Evolutionary conservation across 2,113 vertebrate genomes (phyloP).

Genomic region (Crotalus tigris): DNA sequence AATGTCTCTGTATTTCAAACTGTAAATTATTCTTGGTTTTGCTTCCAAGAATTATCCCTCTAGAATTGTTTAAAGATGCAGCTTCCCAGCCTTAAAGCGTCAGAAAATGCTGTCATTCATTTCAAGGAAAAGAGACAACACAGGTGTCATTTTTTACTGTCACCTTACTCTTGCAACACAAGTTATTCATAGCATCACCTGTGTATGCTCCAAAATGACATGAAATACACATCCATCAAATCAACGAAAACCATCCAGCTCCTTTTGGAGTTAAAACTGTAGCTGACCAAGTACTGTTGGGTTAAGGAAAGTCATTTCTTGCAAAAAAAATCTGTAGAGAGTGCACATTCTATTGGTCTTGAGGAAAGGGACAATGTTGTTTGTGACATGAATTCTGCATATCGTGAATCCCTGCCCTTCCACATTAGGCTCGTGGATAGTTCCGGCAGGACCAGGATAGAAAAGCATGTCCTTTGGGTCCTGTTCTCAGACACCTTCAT

Average conservation of each 20-base stretch:
- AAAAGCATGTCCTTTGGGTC: not conserved
- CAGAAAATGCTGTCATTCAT: no score
- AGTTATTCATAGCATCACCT: not conserved
- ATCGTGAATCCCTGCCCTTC: not conserved
- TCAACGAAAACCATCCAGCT: not conserved
- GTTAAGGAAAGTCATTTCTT: not conserved
- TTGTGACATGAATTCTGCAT: not conserved
- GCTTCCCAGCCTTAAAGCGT: not conserved
- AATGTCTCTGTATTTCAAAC: no score
- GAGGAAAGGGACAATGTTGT: not conserved
- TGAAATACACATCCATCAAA: not conserved
- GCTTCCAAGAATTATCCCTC: not conserved
- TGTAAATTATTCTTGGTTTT: not conserved
- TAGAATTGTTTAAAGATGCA: not conserved
- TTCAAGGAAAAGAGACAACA: no score
- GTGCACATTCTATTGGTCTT: not conserved
- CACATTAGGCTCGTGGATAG: not conserved
- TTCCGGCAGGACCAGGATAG: not conserved
- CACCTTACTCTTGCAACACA: not conserved
- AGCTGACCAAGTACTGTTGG: not conserved
- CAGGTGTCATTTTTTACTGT: not conserved
- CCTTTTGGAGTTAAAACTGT: not conserved
- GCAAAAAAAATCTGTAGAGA: not conserved
- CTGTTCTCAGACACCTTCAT: not conserved
- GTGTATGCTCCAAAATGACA: not conserved